These are phyloP conservation scores for Phorcus lineatus DNA, from an alignment of 2,888 invertebrate genomes.

Conservation along the genomic window DNA sequence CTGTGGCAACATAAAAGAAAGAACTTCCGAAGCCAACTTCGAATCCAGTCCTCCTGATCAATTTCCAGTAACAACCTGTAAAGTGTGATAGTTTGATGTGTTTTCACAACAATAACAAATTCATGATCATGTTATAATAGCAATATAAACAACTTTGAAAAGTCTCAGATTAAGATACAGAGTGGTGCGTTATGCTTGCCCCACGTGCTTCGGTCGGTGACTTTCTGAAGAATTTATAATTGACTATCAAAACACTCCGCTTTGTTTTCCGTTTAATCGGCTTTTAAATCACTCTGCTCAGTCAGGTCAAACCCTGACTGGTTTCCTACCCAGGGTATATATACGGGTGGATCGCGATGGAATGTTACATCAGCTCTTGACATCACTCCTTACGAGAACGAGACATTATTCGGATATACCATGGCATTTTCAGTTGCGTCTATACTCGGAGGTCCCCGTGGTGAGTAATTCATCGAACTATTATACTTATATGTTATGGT, in stretches of 20 bases:
- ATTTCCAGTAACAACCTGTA: too few species aligned
- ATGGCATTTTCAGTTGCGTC: conserved; percentile 5
- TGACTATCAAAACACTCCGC: neutral
- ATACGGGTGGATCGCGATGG: neutral
- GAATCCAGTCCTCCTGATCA: too few species aligned
- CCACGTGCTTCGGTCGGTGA: conserved; percentile 1
- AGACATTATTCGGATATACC: neutral
- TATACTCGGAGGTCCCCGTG: neutral
- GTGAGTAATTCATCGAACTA: neutral
- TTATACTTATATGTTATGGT: too few species aligned
- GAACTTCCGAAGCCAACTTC: too few species aligned
- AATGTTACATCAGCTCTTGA: neutral
- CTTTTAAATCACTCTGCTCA: conserved; percentile 4
- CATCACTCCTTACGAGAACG: neutral
- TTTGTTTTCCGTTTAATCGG: neutral
- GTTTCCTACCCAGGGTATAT: neutral
- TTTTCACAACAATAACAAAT: conserved; percentile 2
- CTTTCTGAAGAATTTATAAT: neutral
- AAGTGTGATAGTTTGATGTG: neutral
- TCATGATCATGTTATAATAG: neutral
- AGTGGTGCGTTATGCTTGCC: neutral
- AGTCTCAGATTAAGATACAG: neutral
- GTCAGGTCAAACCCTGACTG: neutral
- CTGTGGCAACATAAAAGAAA: too few species aligned
- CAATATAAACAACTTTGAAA: neutral